phyloP scores from a whole-genome alignment of 2,113 vertebrate genomes.

The Spea bombifrons region DNA sequence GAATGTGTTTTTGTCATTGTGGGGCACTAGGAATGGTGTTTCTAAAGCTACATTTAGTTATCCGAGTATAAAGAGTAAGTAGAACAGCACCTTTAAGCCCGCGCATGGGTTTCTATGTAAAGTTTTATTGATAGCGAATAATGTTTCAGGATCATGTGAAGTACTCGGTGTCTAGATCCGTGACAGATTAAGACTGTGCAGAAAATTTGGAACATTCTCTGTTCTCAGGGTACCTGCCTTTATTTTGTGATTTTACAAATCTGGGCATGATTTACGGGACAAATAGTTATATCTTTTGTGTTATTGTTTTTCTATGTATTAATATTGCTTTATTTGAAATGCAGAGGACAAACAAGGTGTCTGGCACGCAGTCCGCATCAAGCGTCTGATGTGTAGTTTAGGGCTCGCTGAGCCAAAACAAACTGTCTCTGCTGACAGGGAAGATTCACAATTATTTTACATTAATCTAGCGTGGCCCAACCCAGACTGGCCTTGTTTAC shows the following conservation, averaged over 20 bases:
- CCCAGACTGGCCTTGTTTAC: conserved; percentile 72
- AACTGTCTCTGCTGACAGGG: conserved; percentile 65
- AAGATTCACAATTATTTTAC: conserved; percentile 69
- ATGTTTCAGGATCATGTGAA: too few relatives aligned
- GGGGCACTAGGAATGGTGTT: too few relatives aligned
- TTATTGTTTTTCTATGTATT: not conserved
- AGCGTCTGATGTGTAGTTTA: conserved; percentile 61
- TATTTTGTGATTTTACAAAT: not conserved
- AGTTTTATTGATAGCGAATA: too few relatives aligned
- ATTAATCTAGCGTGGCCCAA: conserved; percentile 65
- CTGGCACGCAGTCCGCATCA: conserved; percentile 61
- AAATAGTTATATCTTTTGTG: conserved; percentile 13
- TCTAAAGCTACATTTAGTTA: too few relatives aligned
- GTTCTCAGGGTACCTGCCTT: not conserved
- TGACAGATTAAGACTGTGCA: too few relatives aligned
- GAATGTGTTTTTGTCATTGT: too few relatives aligned
- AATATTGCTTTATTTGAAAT: conserved; percentile 52
- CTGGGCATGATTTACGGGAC: conserved; percentile 20
- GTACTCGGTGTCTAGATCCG: too few relatives aligned
- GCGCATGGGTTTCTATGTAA: too few relatives aligned
- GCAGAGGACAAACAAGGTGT: conserved; percentile 64
- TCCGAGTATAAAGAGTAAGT: too few relatives aligned
- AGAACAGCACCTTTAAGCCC: too few relatives aligned
- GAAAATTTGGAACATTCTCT: too few relatives aligned
- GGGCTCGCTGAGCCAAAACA: conserved; percentile 63